Conservation (phyloP, 2,113 vertebrate species). For the Dicaeum eximium region DNA sequence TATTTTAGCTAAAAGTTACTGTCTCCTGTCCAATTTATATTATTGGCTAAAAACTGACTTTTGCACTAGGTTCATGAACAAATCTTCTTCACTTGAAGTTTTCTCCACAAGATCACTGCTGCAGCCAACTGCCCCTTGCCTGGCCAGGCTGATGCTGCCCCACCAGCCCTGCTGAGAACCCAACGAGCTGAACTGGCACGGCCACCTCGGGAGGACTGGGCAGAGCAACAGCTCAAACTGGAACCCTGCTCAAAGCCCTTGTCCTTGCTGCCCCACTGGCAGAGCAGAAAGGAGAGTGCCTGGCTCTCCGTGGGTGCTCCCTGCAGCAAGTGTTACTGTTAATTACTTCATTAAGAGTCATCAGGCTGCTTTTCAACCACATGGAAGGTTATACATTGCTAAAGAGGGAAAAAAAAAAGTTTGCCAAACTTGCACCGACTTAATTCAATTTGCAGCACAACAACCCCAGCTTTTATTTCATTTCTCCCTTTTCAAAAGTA, state of each 20-base stretch:
- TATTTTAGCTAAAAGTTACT: neutral
- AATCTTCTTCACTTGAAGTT: neutral
- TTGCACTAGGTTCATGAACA: neutral
- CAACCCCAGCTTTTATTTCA: neutral
- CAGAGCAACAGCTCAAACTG: neutral
- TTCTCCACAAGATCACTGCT: neutral
- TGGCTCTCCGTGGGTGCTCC: neutral
- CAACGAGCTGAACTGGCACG: rapidly evolving
- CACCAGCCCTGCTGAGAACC: neutral
- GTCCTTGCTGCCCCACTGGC: neutral
- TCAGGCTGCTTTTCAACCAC: neutral
- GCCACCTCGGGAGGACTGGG: neutral
- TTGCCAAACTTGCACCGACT: neutral
- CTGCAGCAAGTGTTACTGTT: neutral
- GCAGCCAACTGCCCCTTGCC: neutral
- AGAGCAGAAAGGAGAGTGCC: neutral
- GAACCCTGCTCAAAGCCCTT: neutral
- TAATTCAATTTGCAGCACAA: neutral
- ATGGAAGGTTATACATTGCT: neutral
- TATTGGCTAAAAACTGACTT: neutral
- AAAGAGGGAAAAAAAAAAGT: neutral
- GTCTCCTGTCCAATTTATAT: neutral
- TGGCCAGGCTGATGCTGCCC: neutral
- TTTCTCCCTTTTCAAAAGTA: neutral
- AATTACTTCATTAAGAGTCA: neutral